phyloP scores from a whole-genome alignment of 23 tunicate species.

The Phallusia fumigata region DNA sequence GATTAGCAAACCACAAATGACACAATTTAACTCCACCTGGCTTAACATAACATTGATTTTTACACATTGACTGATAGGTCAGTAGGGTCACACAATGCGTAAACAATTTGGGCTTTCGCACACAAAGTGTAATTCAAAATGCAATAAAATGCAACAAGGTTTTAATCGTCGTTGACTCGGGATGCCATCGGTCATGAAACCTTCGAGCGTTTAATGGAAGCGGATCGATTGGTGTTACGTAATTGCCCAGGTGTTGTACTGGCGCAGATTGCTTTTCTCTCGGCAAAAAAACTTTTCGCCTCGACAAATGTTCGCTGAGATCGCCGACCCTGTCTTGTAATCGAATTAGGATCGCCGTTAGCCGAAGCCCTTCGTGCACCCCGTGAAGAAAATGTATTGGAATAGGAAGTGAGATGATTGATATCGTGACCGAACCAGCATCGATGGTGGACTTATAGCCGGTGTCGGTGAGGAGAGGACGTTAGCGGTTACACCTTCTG shows the following conservation, averaged over 20 bases:
- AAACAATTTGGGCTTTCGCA: not conserved
- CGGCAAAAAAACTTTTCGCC: not conserved
- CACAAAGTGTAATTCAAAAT: not conserved
- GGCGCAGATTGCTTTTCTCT: not conserved
- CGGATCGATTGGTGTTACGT: not conserved
- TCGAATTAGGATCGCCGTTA: not conserved
- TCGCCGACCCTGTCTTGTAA: not conserved
- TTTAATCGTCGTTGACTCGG: not conserved
- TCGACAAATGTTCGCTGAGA: not conserved
- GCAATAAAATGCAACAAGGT: not conserved
- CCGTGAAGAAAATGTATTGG: slow-evolving; percentile 1
- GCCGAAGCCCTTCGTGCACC: not conserved
- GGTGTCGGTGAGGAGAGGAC: too few species aligned
- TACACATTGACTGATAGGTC: too few species aligned
- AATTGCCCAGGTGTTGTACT: not conserved
- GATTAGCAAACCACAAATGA: too few species aligned
- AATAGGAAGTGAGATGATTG: too few species aligned
- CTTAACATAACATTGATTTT: too few species aligned
- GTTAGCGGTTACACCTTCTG: too few species aligned
- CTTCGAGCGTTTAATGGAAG: not conserved
- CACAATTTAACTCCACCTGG: too few species aligned
- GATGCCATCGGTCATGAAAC: not conserved
- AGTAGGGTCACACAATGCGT: too few species aligned
- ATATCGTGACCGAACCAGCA: too few species aligned
- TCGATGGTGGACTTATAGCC: too few species aligned